Conservation (phyloP, 2,113 vertebrate genomes). For the Cryptotis parvus region DNA sequence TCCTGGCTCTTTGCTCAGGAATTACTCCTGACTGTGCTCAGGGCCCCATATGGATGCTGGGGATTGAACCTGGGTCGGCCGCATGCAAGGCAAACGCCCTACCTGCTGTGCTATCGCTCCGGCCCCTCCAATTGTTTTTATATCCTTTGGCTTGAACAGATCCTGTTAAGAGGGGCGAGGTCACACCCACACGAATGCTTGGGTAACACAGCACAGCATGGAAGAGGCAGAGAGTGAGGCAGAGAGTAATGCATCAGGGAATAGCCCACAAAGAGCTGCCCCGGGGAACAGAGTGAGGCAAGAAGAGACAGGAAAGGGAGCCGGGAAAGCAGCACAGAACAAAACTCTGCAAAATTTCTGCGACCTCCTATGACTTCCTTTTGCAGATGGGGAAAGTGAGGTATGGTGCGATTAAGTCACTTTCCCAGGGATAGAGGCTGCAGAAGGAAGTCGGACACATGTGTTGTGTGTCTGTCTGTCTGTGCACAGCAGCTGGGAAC, state of each 20-base stretch:
- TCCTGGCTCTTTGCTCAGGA: too few species aligned
- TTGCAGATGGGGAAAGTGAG: background rate
- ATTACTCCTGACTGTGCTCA: too few species aligned
- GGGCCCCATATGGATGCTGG: too few species aligned
- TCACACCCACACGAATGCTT: background rate
- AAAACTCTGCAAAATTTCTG: rapidly evolving
- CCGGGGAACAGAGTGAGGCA: background rate
- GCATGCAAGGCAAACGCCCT: too few species aligned
- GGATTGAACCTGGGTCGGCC: too few species aligned
- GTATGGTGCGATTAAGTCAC: background rate
- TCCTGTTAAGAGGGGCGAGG: background rate
- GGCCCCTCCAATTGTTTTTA: background rate
- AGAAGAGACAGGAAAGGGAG: background rate
- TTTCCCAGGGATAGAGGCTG: background rate
- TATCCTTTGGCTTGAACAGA: background rate
- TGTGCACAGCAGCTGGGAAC: too few species aligned
- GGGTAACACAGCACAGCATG: background rate
- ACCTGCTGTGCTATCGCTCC: too few species aligned
- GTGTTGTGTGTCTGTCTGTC: rapidly evolving
- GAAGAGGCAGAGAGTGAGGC: too few species aligned
- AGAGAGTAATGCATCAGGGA: background rate
- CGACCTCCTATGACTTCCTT: background rate
- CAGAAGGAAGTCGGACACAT: background rate
- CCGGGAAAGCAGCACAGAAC: background rate
- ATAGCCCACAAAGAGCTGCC: too few species aligned